Conservation (phyloP, 2,113 vertebrate species). For the Periophthalmodon schlosseri region DNA sequence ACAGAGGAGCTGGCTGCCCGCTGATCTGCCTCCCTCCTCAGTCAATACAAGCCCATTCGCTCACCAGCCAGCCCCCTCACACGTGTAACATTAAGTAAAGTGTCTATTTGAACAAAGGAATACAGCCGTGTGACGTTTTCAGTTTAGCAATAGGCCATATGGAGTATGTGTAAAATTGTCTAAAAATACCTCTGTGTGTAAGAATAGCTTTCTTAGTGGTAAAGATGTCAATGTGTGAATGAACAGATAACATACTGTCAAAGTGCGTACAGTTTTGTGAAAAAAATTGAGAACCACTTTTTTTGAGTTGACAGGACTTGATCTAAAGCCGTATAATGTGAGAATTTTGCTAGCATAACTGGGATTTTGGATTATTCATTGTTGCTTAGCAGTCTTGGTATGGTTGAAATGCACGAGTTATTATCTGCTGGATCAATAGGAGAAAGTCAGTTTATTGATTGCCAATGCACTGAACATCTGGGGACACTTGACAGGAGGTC, state of each 20-base stretch:
- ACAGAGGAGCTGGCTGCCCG: conserved; percentile 75
- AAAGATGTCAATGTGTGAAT: not conserved
- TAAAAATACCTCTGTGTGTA: conserved; percentile 2
- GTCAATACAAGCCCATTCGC: conserved; percentile 73
- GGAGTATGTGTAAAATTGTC: not conserved
- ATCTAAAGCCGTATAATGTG: no score
- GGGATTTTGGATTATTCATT: not conserved
- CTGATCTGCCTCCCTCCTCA: conserved; percentile 71
- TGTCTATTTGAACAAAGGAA: conserved; percentile 53
- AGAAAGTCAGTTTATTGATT: not conserved
- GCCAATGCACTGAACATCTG: not conserved
- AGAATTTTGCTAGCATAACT: not conserved
- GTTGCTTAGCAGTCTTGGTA: not conserved
- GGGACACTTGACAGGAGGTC: not conserved
- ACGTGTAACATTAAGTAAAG: conserved; percentile 68
- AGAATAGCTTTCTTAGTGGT: not conserved
- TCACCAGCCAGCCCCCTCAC: conserved; percentile 68
- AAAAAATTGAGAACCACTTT: no score
- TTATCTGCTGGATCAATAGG: not conserved
- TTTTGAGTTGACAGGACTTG: not conserved
- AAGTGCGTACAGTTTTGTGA: not conserved
- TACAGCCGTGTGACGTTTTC: conserved; percentile 57
- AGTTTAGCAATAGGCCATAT: conserved; percentile 20
- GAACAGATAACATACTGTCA: not conserved
- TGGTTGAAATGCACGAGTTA: not conserved